phyloP scores from a whole-genome alignment of 2,888 invertebrate species.

The Artemia sp. region DNA sequence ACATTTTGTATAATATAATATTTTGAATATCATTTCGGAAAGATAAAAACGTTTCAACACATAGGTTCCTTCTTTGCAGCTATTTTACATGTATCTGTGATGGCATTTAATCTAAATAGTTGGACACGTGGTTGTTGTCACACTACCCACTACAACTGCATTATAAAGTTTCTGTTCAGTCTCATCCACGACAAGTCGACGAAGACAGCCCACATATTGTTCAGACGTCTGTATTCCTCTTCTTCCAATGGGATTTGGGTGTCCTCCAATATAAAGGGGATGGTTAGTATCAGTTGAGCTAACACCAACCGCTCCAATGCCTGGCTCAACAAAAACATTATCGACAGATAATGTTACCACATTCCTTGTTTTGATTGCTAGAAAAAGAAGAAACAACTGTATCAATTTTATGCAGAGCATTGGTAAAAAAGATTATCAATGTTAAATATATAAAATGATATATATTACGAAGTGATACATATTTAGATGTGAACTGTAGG shows the following conservation, averaged over 20 bases:
- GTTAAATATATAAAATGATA: too few species aligned
- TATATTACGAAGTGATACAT: too few species aligned
- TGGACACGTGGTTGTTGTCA: slow-evolving; percentile 61
- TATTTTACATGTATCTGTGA: neutral
- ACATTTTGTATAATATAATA: too few species aligned
- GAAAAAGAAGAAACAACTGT: slow-evolving; percentile 25
- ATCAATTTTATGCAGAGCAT: too few species aligned
- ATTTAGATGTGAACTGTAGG: too few species aligned
- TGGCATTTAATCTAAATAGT: slow-evolving; percentile 40
- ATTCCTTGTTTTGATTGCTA: slow-evolving; percentile 74
- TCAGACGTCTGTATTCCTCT: slow-evolving; percentile 51
- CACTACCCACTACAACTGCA: slow-evolving; percentile 49
- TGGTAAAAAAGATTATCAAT: too few species aligned
- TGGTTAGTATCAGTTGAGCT: slow-evolving; percentile 53
- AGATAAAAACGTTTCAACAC: too few species aligned
- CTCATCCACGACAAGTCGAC: slow-evolving; percentile 29
- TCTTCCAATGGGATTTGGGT: slow-evolving; percentile 39
- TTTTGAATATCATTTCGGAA: too few species aligned
- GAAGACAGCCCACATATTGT: slow-evolving; percentile 58
- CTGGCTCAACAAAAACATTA: slow-evolving; percentile 52
- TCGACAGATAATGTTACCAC: slow-evolving; percentile 74
- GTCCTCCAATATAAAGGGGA: slow-evolving; percentile 78
- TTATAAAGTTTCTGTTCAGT: slow-evolving; percentile 15
- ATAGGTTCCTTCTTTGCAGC: too few species aligned
- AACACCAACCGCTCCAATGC: slow-evolving; percentile 45